Conservation (phyloP, 2,888 invertebrate genomes). For the Lithophane ornitopus region DNA sequence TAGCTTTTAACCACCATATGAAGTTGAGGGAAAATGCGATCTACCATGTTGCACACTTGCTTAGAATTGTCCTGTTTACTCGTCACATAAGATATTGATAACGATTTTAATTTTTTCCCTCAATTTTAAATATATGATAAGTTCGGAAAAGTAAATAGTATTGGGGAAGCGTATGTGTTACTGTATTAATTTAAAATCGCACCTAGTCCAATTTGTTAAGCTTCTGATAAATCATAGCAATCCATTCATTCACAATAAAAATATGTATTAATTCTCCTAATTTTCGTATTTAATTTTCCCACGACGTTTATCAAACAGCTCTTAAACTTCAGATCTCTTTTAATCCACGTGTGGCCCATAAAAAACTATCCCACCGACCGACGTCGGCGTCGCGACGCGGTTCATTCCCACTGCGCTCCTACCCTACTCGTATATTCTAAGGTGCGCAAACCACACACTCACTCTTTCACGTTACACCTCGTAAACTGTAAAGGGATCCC, state of each 20-base stretch:
- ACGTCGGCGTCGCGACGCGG: conserved; percentile 12
- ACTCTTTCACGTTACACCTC: conserved; percentile 78
- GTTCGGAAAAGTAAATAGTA: not conserved
- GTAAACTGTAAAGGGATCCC: conserved; percentile 81
- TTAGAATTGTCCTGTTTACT: not conserved
- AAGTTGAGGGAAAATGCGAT: not conserved
- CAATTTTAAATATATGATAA: not conserved
- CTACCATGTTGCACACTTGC: not conserved
- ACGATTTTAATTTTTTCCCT: not conserved
- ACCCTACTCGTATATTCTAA: conserved; percentile 69
- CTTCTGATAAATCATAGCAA: not conserved
- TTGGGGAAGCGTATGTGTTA: not conserved
- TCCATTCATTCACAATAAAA: not conserved
- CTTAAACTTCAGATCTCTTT: conserved; percentile 42
- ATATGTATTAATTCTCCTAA: not conserved
- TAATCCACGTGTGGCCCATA: conserved; percentile 53
- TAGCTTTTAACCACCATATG: not conserved
- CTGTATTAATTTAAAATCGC: not conserved
- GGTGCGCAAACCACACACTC: conserved; percentile 77
- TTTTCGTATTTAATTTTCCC: conserved; percentile 14
- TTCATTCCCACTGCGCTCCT: conserved; percentile 37
- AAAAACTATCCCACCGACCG: conserved; percentile 44
- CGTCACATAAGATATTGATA: not conserved
- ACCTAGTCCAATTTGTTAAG: not conserved
- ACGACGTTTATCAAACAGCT: conserved; percentile 38